Base-by-base conservation (phyloP, 2,888 invertebrate genomes). In the Rhaphigaster nebulosa region DNA sequence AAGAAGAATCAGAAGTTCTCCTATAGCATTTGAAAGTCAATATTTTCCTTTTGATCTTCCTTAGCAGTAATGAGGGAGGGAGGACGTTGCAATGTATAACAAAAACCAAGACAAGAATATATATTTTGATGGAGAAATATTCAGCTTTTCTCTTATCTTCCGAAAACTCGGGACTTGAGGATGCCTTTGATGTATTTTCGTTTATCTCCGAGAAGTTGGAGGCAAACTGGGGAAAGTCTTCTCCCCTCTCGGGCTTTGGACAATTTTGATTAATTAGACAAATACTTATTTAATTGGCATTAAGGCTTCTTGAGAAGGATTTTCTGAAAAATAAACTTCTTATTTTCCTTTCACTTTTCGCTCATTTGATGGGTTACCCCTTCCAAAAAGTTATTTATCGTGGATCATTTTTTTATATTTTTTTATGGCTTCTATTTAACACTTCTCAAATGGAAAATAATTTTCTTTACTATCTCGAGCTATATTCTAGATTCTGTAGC, bases 191-290 rank as follows among this genome's bases (percentile, higher is more conserved):
- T 76, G 34, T 76, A 76, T 76, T 76, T 76, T 38, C 34, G 70
- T 38, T 76, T 76, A 76, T 76, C 70, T 76, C 70, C 18, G 18
- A 10, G 38, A 76, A 38, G 34, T 76, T 34, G 70, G 38, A 38
- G 20, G 20, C 20, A 38, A 76, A 38, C 38, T 38, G 20, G 38
- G 6, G 70, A 38, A 76, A 76, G 38, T 34, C 38, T 38, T 38
- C 38, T 38, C 2, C 70, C 20, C 38, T 38, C 65, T 29, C 34
- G 4, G 15, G 15, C 38, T 38, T 38, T 6, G 20, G 84, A 45
- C 45, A 84, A 84, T 45, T 84, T 84, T 45, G n/a, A 84, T 84
- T 84, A 84, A 84, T 84, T 84, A 84, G 45, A 84, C 84, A 45
- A 80, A 80, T 38, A 76, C 76, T 76, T 38, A 80, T 80, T 41